These are phyloP conservation scores for Noturus placidus DNA, from an alignment of 2,113 vertebrate genomes.

Conservation along the genomic window DNA sequence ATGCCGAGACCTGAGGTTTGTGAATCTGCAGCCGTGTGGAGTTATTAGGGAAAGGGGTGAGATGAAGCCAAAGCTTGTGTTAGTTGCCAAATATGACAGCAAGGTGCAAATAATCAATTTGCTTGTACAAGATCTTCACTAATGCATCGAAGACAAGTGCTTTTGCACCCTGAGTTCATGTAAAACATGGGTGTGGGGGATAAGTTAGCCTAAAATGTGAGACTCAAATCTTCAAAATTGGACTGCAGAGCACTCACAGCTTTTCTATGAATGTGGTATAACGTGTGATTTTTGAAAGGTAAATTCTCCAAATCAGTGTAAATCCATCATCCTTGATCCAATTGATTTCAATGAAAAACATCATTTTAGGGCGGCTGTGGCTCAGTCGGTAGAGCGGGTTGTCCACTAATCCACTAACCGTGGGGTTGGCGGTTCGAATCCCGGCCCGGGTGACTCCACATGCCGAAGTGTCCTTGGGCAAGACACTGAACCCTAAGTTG, in stretches of 20 bases:
- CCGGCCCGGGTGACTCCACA: too few relatives aligned
- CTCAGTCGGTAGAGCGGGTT: too few relatives aligned
- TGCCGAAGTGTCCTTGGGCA: too few relatives aligned
- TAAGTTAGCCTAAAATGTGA: neutral
- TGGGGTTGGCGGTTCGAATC: too few relatives aligned
- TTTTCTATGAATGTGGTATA: neutral
- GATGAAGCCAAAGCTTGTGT: constrained; percentile 35
- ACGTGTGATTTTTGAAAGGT: neutral
- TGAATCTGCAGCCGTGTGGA: constrained; percentile 43
- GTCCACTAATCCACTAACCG: too few relatives aligned
- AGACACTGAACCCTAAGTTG: too few relatives aligned
- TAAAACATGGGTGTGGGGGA: constrained; percentile 6
- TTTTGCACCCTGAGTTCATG: constrained; percentile 35
- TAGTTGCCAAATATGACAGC: constrained; percentile 53
- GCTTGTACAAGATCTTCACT: constrained; percentile 53
- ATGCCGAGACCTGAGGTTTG: constrained; percentile 39
- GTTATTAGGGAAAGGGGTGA: constrained; percentile 27
- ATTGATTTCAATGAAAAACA: neutral
- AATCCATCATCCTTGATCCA: neutral
- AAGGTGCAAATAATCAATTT: constrained; percentile 63
- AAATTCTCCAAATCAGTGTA: neutral
- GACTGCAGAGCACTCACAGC: neutral
- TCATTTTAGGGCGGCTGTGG: too few relatives aligned
- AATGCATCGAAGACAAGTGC: constrained; percentile 51
- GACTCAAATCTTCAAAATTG: neutral